Percentiles rank a stretch among this genome's conserved stretches.
Evolutionary conservation across 2,888 invertebrate genomes (phyloP).

Genomic region (Zeuzera pyrina): DNA sequence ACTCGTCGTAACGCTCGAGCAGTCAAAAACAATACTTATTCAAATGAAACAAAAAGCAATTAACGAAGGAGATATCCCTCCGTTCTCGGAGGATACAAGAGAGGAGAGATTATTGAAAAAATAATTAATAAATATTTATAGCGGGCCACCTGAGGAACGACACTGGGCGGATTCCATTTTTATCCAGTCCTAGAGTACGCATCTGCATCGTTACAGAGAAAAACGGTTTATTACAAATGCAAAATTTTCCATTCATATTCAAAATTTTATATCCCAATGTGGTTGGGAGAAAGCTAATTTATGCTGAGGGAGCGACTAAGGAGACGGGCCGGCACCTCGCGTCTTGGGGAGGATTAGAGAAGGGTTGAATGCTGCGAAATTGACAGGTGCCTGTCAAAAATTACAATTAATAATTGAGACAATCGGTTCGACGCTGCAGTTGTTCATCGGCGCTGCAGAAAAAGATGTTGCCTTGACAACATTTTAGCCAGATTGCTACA

Average conservation of each 20-base stretch:
- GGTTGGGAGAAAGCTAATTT: constrained; percentile 81
- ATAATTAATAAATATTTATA: constrained; percentile 74
- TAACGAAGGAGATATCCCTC: constrained; percentile 68
- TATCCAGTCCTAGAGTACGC: constrained; percentile 59
- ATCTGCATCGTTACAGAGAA: constrained; percentile 64
- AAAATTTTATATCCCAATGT: constrained; percentile 89
- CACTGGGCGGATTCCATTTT: constrained; percentile 51
- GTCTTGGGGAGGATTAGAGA: constrained; percentile 68
- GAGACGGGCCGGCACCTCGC: constrained; percentile 56
- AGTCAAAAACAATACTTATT: constrained; percentile 73
- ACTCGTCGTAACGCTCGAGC: constrained; percentile 54
- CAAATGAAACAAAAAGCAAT: constrained; percentile 73
- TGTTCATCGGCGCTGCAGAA: background rate
- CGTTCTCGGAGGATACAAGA: constrained; percentile 57
- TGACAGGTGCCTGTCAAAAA: constrained; percentile 73
- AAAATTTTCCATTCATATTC: constrained; percentile 92
- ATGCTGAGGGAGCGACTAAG: constrained; percentile 74
- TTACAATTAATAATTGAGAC: constrained; percentile 71
- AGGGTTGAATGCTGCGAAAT: constrained; percentile 68
- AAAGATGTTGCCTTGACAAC: too few species aligned
- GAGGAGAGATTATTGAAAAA: constrained; percentile 72
- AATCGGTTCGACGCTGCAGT: constrained; percentile 31
- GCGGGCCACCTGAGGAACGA: constrained; percentile 59
- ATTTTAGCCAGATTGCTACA: background rate
- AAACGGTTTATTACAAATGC: constrained; percentile 87